Evolutionary conservation across 2,888 invertebrate species (phyloP).

Genomic region (Drosophila kuntzei): DNA sequence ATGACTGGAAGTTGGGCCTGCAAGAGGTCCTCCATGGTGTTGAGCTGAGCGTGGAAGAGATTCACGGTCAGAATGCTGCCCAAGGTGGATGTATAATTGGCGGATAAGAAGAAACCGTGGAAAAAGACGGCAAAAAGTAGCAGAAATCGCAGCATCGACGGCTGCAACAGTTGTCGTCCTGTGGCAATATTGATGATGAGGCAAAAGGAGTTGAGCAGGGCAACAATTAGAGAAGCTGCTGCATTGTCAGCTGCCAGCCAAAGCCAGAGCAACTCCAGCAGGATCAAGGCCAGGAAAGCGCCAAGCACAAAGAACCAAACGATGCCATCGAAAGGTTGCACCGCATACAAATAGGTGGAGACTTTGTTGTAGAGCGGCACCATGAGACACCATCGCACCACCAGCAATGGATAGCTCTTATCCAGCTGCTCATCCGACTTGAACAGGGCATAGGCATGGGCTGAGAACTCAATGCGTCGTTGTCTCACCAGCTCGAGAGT

Average conservation of each 20-base stretch:
- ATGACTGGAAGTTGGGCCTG: conserved; percentile 70
- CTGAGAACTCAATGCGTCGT: conserved; percentile 59
- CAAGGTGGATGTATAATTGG: conserved; percentile 75
- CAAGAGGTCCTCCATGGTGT: conserved; percentile 76
- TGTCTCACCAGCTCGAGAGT: conserved; percentile 70
- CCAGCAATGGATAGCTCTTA: conserved; percentile 76
- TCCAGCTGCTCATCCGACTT: conserved; percentile 66
- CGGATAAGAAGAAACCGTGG: conserved; percentile 71
- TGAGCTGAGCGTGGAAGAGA: conserved; percentile 73
- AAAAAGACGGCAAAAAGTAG: conserved; percentile 67
- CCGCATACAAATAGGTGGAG: conserved; percentile 72
- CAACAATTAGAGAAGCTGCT: not conserved
- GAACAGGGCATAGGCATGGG: conserved; percentile 79
- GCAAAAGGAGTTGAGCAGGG: conserved; percentile 59
- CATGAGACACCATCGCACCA: conserved; percentile 82
- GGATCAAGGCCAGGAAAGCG: conserved; percentile 40
- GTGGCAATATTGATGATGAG: conserved; percentile 70
- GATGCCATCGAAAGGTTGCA: conserved; percentile 69
- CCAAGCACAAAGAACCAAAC: conserved; percentile 70
- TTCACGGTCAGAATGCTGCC: conserved; percentile 81
- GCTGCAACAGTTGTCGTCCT: conserved; percentile 39
- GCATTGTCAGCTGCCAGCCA: conserved; percentile 1
- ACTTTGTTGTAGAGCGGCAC: conserved; percentile 74
- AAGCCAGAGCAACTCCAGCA: conserved; percentile 62
- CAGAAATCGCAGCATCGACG: conserved; percentile 55